phyloP scores from a whole-genome alignment of 2,113 vertebrate species.

The Dipodomys ordii region DNA sequence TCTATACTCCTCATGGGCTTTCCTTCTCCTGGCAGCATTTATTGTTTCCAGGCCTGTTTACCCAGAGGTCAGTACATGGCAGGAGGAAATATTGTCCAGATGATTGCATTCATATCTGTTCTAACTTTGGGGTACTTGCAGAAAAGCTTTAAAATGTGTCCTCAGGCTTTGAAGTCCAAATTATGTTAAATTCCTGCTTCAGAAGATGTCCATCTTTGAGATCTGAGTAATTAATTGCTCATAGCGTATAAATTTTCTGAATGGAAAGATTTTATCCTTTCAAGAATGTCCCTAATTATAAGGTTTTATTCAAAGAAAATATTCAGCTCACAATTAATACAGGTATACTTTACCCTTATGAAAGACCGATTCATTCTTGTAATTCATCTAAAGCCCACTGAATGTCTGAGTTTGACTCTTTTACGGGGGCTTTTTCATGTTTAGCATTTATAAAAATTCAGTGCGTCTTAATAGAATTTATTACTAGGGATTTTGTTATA shows the following conservation, averaged over 20 bases:
- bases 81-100: background rate
- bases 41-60: constrained; percentile 13
- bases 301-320: constrained; percentile 38
- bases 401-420: constrained; percentile 2
- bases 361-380: constrained; percentile 48
- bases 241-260: constrained; percentile 34
- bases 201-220: constrained; percentile 31
- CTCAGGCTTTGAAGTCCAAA: background rate
- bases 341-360: constrained; percentile 41
- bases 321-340: background rate
- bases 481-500: constrained; percentile 34
- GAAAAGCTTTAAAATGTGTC: background rate
- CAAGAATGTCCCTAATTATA: constrained; percentile 44
- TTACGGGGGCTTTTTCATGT: constrained; percentile 54
- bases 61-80: background rate
- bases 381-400: constrained; percentile 47
- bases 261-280: constrained; percentile 57
- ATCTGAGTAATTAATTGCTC: constrained; percentile 31
- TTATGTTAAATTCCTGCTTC: constrained; percentile 19
- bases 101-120: background rate
- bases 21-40: background rate
- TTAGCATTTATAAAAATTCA: constrained; percentile 57
- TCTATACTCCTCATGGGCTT: background rate
- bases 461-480: constrained; percentile 52
- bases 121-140: background rate